Conservation (phyloP, 2,888 invertebrate genomes). For the Dolichomitus sp. region DNA sequence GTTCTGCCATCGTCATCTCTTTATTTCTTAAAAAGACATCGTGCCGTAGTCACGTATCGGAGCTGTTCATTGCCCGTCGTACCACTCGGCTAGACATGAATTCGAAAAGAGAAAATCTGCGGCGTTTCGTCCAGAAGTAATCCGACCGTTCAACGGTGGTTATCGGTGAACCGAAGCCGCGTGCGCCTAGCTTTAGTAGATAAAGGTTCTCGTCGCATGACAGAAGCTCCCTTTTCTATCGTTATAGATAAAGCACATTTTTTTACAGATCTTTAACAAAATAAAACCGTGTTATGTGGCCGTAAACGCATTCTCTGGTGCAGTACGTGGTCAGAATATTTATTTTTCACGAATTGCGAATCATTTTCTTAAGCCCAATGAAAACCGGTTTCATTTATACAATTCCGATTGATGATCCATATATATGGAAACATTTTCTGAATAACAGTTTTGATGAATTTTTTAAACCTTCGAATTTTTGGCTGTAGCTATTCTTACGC, state of each 20-base stretch:
- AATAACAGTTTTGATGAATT: too few species aligned
- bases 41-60: conserved; percentile 38
- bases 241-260: neutral
- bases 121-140: conserved; percentile 15
- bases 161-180: conserved; percentile 27
- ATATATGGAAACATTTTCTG: too few species aligned
- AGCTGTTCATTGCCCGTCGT: conserved; percentile 34
- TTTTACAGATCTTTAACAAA: neutral
- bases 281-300: neutral
- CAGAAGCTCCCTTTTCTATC: neutral
- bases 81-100: conserved; percentile 12
- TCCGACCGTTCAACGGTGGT: conserved; percentile 30
- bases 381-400: too few species aligned
- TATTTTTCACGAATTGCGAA: neutral
- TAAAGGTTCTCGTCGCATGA: conserved; percentile 30
- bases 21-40: conserved; percentile 43
- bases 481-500: too few species aligned
- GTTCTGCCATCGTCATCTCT: conserved; percentile 9
- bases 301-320: neutral
- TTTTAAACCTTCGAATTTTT: too few species aligned
- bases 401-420: too few species aligned
- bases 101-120: conserved; percentile 15
- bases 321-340: neutral
- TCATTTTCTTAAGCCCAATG: neutral
- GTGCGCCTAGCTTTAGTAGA: conserved; percentile 19